Evolutionary conservation across 1,140 invertebrate species (phyloP), one percentile per base, ranked within the genome.

Genomic region (Phortica variegata): DNA sequence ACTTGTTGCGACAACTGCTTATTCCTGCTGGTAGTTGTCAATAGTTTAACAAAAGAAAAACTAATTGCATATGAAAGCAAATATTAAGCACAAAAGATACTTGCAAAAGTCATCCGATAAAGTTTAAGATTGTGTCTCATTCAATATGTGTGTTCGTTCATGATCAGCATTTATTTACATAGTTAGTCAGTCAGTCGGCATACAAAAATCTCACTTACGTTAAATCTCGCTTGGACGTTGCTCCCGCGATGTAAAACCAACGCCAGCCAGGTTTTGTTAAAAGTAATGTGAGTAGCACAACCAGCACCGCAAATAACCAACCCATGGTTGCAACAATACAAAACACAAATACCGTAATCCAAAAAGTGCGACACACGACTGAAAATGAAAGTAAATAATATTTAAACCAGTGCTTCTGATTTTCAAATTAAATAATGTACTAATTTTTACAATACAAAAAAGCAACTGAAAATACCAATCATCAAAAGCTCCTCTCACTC

Each of bases 201-300:
- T 20, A n/a, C 29, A n/a, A 56, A 47, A 58, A n/a, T n/a, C n/a
- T n/a, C n/a, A n/a, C 66, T 71, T 48, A 71, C 66, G 84, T 70
- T 21, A 86, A 37, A 78, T 92, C 89, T 50, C 89, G 82, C 1
- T 84, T 85, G 4, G 81, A 78, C 1, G 89, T 92, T 65, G 77
- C 82, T 9, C 81, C 45, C 20, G 86, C 86, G n/a, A 91, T 78
- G 71, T 87, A 88, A 51, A 87, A 46, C 85, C 86, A 53, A 83
- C 85, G 23, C 84, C 83, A 82, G 4, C 85, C 53, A n/a, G 66
- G 65, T 56, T 61, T 62, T 19, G 62, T 66, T 37, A 71, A 43
- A 42, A 71, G 57, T 20, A 66, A 40, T 15, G 62, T 62, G 36
- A 56, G 33, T 21, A 71, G 40, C 42, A 68, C 58, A 36, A 58